Conservation (phyloP, 2,113 vertebrate species). For the Chaenocephalus aceratus region DNA sequence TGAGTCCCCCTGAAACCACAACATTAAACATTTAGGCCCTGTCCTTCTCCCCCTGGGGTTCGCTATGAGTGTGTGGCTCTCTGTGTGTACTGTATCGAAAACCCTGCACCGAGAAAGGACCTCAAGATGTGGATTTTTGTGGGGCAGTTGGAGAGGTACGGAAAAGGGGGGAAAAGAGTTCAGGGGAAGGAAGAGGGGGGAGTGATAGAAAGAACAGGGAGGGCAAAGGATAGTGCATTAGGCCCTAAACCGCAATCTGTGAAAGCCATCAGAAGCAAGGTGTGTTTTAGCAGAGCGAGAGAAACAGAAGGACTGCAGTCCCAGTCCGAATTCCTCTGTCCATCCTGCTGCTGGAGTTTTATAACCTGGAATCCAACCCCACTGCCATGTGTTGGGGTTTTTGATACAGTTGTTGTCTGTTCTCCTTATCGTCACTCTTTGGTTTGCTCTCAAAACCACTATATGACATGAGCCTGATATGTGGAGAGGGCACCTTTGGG, state of each 20-base stretch:
- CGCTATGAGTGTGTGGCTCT: constrained; percentile 15
- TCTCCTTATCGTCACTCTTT: constrained; percentile 32
- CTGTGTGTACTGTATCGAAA: constrained; percentile 29
- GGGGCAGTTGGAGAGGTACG: constrained; percentile 34
- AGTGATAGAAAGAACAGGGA: constrained; percentile 28
- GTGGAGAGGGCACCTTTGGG: constrained; percentile 49
- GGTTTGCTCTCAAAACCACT: constrained; percentile 51
- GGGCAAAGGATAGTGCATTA: constrained; percentile 43
- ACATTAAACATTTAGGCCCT: constrained; percentile 76
- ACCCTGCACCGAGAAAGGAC: constrained; percentile 32
- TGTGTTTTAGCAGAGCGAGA: constrained; percentile 63
- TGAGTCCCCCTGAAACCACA: constrained; percentile 76
- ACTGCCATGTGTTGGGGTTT: constrained; percentile 30
- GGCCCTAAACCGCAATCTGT: constrained; percentile 73
- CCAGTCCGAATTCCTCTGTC: constrained; percentile 61
- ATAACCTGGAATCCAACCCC: constrained; percentile 57
- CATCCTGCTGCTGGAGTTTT: constrained; percentile 45
- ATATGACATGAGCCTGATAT: constrained; percentile 52
- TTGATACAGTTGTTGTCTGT: constrained; percentile 26
- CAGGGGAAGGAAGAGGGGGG: background rate
- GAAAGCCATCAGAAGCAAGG: constrained; percentile 75
- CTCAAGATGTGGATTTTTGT: constrained; percentile 49
- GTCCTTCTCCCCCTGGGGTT: constrained; percentile 54
- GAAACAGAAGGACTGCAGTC: constrained; percentile 42
- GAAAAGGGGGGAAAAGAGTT: constrained; percentile 8